phyloP scores from a whole-genome alignment of 2,113 vertebrate genomes.

The Leiothrix lutea region DNA sequence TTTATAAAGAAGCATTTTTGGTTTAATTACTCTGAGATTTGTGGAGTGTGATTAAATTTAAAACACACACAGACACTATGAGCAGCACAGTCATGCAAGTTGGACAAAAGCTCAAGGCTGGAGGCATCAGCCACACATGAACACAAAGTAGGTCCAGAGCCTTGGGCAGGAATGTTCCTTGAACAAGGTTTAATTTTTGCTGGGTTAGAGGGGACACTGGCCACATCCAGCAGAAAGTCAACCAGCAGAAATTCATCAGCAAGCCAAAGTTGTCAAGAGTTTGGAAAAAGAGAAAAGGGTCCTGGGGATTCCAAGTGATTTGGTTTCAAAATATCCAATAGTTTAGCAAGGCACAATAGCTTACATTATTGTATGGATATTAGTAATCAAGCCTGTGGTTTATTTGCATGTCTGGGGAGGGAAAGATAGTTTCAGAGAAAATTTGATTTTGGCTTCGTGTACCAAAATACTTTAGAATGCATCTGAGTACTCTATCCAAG shows the following conservation, averaged over 20 bases:
- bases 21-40: slow-evolving; percentile 37
- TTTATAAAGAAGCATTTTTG: slow-evolving; percentile 18
- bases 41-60: slow-evolving; percentile 29
- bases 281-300: neutral
- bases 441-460: neutral
- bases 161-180: neutral
- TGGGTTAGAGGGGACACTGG: neutral
- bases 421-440: neutral
- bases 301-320: neutral
- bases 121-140: neutral
- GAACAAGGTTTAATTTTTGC: neutral
- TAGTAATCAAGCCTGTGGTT: neutral
- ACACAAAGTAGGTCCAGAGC: neutral
- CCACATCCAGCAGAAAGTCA: neutral
- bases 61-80: neutral
- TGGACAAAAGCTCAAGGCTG: neutral
- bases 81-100: neutral
- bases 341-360: neutral
- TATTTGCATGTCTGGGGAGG: neutral
- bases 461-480: neutral
- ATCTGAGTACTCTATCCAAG: neutral
- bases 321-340: neutral
- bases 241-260: neutral
- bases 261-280: neutral
- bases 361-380: neutral